Percentiles rank a stretch among this genome's conserved stretches.
Evolutionary conservation across 2,113 vertebrate species (phyloP).

Genomic region (Nestor notabilis): DNA sequence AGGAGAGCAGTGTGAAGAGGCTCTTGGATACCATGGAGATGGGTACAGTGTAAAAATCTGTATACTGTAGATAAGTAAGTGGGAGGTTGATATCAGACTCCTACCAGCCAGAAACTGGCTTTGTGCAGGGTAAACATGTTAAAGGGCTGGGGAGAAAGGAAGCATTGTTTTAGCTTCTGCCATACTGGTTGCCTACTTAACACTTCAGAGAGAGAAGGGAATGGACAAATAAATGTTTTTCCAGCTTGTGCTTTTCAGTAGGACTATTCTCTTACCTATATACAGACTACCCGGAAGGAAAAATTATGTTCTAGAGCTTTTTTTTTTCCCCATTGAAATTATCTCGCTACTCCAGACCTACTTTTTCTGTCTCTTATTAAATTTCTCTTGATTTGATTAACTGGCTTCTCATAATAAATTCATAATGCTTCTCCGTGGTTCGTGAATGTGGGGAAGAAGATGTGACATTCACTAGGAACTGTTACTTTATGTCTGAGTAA

Average conservation of each 20-base stretch:
- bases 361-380: background rate
- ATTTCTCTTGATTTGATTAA: constrained; percentile 51
- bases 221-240: background rate
- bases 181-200: background rate
- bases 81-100: constrained; percentile 60
- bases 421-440: background rate
- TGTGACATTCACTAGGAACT: background rate
- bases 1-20: constrained; percentile 55
- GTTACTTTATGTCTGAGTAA: constrained; percentile 41
- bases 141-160: constrained; percentile 1
- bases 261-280: background rate
- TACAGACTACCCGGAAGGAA: background rate
- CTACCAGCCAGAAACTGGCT: constrained; percentile 47
- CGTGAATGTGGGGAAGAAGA: background rate
- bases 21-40: constrained; percentile 68
- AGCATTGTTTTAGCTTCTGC: constrained; percentile 10
- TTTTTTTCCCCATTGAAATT: background rate
- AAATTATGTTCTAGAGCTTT: background rate
- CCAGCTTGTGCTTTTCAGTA: background rate
- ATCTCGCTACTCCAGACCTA: background rate
- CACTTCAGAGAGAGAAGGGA: background rate
- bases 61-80: constrained; percentile 62
- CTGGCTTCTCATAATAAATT: constrained; percentile 13
- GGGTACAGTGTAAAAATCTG: constrained; percentile 63
- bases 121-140: constrained; percentile 23